Evolutionary conservation across 2,888 invertebrate species (phyloP).

Genomic region (Tipula confusa): DNA sequence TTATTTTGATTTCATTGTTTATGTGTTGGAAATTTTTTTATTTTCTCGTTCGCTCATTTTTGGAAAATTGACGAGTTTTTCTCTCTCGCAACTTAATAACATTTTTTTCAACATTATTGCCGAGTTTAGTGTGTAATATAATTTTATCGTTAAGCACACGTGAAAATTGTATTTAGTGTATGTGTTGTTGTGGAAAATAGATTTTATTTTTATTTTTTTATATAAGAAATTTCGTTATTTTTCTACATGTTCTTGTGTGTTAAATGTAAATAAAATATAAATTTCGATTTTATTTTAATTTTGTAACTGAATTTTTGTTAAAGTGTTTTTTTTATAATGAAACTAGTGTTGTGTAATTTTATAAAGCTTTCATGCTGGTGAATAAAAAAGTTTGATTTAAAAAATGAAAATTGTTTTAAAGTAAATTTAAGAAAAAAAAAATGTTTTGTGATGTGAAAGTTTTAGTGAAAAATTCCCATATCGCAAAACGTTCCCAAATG

Average conservation of each 20-base stretch:
- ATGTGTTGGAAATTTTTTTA: not conserved
- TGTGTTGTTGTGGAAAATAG: not conserved
- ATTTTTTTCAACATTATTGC: not conserved
- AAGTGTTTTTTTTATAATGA: not conserved
- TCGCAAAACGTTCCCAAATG: too few species aligned
- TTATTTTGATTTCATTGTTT: not conserved
- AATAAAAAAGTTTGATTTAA: not conserved
- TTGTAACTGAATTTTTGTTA: not conserved
- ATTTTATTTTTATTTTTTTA: not conserved
- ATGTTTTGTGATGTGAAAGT: not conserved
- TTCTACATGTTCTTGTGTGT: not conserved
- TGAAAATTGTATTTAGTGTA: not conserved
- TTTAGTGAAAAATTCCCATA: not conserved
- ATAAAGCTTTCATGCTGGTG: not conserved
- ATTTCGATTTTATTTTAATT: not conserved
- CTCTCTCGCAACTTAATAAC: too few species aligned
- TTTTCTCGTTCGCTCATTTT: not conserved
- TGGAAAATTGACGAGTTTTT: not conserved
- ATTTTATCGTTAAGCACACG: constrained; percentile 12
- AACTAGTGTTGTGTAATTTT: not conserved
- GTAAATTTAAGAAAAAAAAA: not conserved
- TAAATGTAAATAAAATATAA: not conserved
- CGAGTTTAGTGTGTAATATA: not conserved
- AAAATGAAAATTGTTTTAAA: not conserved
- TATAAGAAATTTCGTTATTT: not conserved